Evolutionary conservation across 2,797 vertebrate genomes (phyloP), one percentile per base, ranked within the genome.

Genomic region (Salmo trutta): DNA sequence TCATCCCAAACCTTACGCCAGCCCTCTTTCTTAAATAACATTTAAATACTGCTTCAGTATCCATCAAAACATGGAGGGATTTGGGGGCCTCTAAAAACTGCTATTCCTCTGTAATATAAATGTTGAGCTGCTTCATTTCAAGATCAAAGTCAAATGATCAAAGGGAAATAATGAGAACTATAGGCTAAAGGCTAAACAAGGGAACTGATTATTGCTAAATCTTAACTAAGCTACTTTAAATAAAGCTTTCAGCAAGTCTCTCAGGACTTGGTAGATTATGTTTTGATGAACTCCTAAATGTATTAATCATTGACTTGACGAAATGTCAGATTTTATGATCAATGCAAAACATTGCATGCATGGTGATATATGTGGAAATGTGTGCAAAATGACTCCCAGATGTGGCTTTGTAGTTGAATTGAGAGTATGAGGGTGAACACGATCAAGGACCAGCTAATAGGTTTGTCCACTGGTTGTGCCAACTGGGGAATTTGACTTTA

Each of bases 391-490:
- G 65, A 29, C 24, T 27, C 24, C 15, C 24, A 31, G 29, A 15
- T 1, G 36, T 71, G 41, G n/a, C 41, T 41, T 41, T 41, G 41
- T 10, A 41, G 41, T 41, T 41, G 8, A 41, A 47, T 14, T 47
- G 41, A 47, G 41, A 14, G 41, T 47, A 47, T 47, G 41, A 47
- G 41, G 41, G 41, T 47, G 41, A 31, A 29, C 14, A 29, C 31
- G 12, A 31, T 67, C 33, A 29, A 67, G 27, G 65, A 29, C 29
- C 36, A 51, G 69, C 62, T 27, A 64, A 33, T 65, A n/a, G 53
- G 53, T 53, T 27, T 62, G 54, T 74, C 69, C 36, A 64, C 79
- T 67, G 76, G 76, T n/a, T 80, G 62, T 21, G 21, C 14, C 21
- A 52, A 78, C 10, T 71, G 36, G 52, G 29, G 27, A 64, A 14